Base-by-base conservation (phyloP, 2,113 vertebrate species). In the Tachysurus fulvidraco region DNA sequence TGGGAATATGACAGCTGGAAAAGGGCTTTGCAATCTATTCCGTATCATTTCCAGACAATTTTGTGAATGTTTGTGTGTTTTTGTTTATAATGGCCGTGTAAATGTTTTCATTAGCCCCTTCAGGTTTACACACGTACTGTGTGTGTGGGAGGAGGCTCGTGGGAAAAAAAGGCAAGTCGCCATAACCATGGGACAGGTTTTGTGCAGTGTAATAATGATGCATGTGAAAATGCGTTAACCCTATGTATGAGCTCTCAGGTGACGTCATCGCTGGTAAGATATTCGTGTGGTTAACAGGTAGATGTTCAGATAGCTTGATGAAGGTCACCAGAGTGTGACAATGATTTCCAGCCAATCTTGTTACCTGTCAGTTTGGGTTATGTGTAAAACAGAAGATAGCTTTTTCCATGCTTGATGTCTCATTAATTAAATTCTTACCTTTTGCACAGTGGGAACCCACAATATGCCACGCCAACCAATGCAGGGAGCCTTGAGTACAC, bases 1-100 rank as follows among this genome's bases (percentile, higher is more conserved):
- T 55, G 83, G 12, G 83, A 46, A 46, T 52, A 57, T 50, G 41
- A 83, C 81, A 83, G 81, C 81, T 81, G 78, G 30, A 13, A 65
- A 82, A 52, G 1, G 25, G 41, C 23, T 57, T 36, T 59, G 13
- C 67, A 73, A 12, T 76, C 83, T 55, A 76, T 36, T 30, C 50
- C 9, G 46, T 36, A 84, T 73, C 11, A 74, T 44, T 76, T 62
- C 69, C 67, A 57, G 41, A 46, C 17, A n/a, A 23, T 28, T 30
- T 14, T 62, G 41, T 52, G 57, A 36, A 5, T 54, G 67, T 28
- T 83, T 83, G 81, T 30, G 81, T n/a, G 41, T 83, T 62, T 60
- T 14, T 73, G 83, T 25, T 84, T 60, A 7, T 28, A 84, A 76
- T 60, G 54, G 23, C 23, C 8, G 54, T 65, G 83, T 60, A 44